phyloP scores from a whole-genome alignment of 2,797 vertebrate species.

The Chrosomus eos region DNA sequence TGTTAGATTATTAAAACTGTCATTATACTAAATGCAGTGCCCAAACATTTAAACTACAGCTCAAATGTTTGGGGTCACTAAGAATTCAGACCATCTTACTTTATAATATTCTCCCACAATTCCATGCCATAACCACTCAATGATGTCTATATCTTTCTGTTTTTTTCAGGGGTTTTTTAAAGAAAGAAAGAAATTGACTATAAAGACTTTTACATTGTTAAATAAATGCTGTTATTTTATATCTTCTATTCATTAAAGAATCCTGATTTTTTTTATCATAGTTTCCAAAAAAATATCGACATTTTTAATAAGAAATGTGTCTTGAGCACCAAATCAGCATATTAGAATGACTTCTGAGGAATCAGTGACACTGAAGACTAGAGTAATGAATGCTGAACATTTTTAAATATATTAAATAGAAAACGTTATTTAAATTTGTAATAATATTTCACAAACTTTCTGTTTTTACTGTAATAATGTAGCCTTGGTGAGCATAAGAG shows the following conservation, averaged over 20 bases:
- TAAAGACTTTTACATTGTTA: neutral
- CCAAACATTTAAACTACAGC: neutral
- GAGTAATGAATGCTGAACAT: neutral
- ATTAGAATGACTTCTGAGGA: neutral
- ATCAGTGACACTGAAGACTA: neutral
- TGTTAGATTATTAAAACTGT: neutral
- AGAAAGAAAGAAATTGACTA: neutral
- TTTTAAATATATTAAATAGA: neutral
- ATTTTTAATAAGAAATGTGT: neutral
- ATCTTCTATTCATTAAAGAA: neutral
- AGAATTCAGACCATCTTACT: neutral
- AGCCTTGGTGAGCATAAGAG: neutral
- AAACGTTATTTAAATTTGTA: neutral
- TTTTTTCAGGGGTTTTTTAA: neutral
- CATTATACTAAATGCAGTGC: neutral
- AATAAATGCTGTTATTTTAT: neutral
- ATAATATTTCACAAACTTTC: neutral
- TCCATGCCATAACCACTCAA: neutral
- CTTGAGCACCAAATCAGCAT: neutral
- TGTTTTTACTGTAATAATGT: neutral
- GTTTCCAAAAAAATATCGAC: too few relatives aligned
- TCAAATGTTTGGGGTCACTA: neutral
- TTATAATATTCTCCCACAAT: neutral
- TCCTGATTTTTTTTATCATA: neutral
- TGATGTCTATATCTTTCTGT: constrained; percentile 15